Percentiles rank a stretch among this genome's conserved stretches.
phyloP scores from a whole-genome alignment of 2,113 vertebrate genomes.

The Macaca nemestrina region DNA sequence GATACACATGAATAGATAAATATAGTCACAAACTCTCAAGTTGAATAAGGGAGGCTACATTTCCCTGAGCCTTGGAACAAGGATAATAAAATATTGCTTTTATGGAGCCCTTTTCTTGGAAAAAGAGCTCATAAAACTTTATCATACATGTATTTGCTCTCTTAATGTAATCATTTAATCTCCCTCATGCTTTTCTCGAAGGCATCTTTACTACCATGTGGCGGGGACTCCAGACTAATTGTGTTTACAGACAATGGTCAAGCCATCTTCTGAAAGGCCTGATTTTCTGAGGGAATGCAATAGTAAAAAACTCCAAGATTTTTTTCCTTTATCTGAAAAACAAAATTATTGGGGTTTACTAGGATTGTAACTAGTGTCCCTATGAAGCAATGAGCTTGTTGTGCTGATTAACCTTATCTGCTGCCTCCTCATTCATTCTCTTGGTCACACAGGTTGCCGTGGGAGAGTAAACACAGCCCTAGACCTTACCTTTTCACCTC shows the following conservation, averaged over 20 bases:
- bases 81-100: slow-evolving; percentile 55
- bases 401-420: slow-evolving; percentile 80
- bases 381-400: slow-evolving; percentile 32
- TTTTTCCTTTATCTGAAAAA: slow-evolving; percentile 45
- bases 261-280: slow-evolving; percentile 48
- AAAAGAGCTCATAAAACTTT: slow-evolving; percentile 75
- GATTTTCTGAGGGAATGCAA: slow-evolving; percentile 37
- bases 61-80: slow-evolving; percentile 3
- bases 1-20: neutral
- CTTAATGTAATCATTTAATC: slow-evolving; percentile 68
- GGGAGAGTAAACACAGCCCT: slow-evolving; percentile 80
- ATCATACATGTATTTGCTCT: slow-evolving; percentile 69
- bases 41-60: neutral
- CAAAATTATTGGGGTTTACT: slow-evolving; percentile 52
- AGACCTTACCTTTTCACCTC: slow-evolving; percentile 81
- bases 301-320: slow-evolving; percentile 23
- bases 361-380: slow-evolving; percentile 51
- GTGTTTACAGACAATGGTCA: slow-evolving; percentile 65
- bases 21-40: neutral
- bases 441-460: slow-evolving; percentile 66
- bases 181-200: slow-evolving; percentile 48
- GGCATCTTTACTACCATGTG: slow-evolving; percentile 65
- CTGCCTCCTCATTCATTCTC: slow-evolving; percentile 49
- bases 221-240: slow-evolving; percentile 60
- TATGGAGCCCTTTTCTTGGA: slow-evolving; percentile 66